Evolutionary conservation across 2,797 vertebrate species (phyloP).

Genomic region (Aplochiton taeniatus): DNA sequence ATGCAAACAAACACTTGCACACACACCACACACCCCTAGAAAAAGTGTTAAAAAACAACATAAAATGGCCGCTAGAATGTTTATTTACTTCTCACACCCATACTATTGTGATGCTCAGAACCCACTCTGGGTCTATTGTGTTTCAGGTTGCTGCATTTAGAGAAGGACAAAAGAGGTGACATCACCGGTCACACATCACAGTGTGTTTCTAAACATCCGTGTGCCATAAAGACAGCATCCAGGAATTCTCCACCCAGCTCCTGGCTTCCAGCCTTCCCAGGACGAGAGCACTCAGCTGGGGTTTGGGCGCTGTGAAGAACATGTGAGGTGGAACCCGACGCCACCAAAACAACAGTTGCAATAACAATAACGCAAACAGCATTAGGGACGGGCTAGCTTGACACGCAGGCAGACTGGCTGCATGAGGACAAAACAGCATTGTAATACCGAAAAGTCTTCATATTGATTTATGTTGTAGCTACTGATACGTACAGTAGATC

Average conservation of each 20-base stretch:
- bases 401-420: constrained; percentile 2
- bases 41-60: constrained; percentile 25
- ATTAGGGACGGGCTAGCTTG: constrained; percentile 25
- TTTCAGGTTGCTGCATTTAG: constrained; percentile 66
- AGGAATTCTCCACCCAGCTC: constrained; percentile 76
- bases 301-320: constrained; percentile 47
- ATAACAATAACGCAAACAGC: constrained; percentile 61
- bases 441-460: constrained; percentile 27
- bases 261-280: constrained; percentile 37
- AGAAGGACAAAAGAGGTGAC: constrained; percentile 76
- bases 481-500: not conserved
- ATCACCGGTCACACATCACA: constrained; percentile 74
- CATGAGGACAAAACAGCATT: constrained; percentile 57
- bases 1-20: constrained; percentile 52
- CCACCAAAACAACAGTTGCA: constrained; percentile 37
- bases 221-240: constrained; percentile 72
- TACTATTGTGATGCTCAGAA: constrained; percentile 59
- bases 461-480: constrained; percentile 46
- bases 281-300: constrained; percentile 2
- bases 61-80: constrained; percentile 32
- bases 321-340: constrained; percentile 59
- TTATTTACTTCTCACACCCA: constrained; percentile 64
- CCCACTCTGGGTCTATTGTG: constrained; percentile 66
- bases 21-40: constrained; percentile 36
- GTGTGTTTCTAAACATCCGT: constrained; percentile 78